Base-by-base conservation (phyloP, 2,888 invertebrate species). In the Melipona beecheii region DNA sequence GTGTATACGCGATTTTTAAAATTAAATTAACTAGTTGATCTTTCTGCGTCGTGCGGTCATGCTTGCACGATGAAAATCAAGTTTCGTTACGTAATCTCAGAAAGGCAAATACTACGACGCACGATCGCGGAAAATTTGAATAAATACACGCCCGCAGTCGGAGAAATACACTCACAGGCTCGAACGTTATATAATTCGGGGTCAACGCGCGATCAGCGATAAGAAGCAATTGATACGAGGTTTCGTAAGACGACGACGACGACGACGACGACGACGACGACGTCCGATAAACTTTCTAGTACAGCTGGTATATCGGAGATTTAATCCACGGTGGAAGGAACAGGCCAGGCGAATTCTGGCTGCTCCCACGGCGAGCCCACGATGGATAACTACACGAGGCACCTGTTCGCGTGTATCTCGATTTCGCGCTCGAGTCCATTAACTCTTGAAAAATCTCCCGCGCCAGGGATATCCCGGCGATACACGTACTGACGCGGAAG, bases 171-270 rank as follows among this genome's bases (percentile, higher is more conserved):
- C 31, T 62, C 31, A 1, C 27, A 11, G 13, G 27, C 27, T 21
- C 4, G 19, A 27, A 31, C 2, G 15, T 75, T 75, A 54, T 19
- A 49, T 66, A 75, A 75, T 9, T 24, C 17, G 19, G 31, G 50
- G n/a, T 36, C 50, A 49, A n/a, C 60, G 60, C 52, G 31, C 43
- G 49, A n/a, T 19, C 31, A 31, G 49, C 69, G 58, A 43, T 58
- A 73, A 70, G 43, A 70, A 82, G 50, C 82, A 60, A 65, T 70
- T 82, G 24, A 77, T n/a, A 27, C 43, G 36, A 27, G 43, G 56
- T 73, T 81, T 83, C 73, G 27, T 50, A 66, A 82, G 62, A 19
- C 36, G 58, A 27, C 36, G 31, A 31, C 36, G 36, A 36, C 36
- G 36, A 36, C 36, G 31, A 31, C 36, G 36, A 36, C 36, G 36